A percentile compares a stretch with the other conserved stretches of the same genome.
phyloP scores from a whole-genome alignment of 2,797 vertebrate species.

The Hylomyscus alleni region DNA sequence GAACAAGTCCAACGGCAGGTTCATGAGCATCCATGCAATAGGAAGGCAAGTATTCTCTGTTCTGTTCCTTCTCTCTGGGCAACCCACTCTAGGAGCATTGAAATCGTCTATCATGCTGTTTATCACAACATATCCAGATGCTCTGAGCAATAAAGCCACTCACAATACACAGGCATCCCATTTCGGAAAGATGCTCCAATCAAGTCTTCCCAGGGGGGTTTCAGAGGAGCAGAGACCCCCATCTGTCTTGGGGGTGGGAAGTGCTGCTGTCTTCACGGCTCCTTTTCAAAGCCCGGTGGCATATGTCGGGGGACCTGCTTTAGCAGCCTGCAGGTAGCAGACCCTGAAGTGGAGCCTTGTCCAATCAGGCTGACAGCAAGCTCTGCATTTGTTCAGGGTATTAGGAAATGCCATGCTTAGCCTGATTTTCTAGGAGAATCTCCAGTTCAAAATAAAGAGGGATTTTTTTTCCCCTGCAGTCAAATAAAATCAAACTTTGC shows the following conservation, averaged over 20 bases:
- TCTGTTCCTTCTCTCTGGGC: constrained; percentile 73
- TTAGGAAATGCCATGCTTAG: constrained; percentile 63
- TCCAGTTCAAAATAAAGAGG: constrained; percentile 62
- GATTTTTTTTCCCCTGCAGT: neutral
- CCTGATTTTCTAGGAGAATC: constrained; percentile 56
- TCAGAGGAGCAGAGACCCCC: constrained; percentile 71
- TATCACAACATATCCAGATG: constrained; percentile 85
- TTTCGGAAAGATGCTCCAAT: constrained; percentile 71
- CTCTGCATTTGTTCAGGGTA: constrained; percentile 63
- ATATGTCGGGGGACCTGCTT: constrained; percentile 25
- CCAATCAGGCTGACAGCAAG: constrained; percentile 72
- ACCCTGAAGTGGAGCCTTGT: constrained; percentile 66
- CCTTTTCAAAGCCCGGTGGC: constrained; percentile 29
- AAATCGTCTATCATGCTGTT: constrained; percentile 83
- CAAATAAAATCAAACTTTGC: constrained; percentile 78
- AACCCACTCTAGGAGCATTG: constrained; percentile 71
- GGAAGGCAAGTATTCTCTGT: constrained; percentile 60
- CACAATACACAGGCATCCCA: constrained; percentile 75
- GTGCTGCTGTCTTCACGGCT: constrained; percentile 27
- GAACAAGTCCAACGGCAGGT: neutral
- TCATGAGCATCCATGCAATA: neutral
- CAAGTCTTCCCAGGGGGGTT: constrained; percentile 69
- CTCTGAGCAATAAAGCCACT: constrained; percentile 81
- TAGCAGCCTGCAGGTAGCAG: constrained; percentile 42
- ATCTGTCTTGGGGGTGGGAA: constrained; percentile 67